These are phyloP conservation scores for Dioctria rufipes DNA, from an alignment of 2,888 invertebrate species.

Conservation along the genomic window DNA sequence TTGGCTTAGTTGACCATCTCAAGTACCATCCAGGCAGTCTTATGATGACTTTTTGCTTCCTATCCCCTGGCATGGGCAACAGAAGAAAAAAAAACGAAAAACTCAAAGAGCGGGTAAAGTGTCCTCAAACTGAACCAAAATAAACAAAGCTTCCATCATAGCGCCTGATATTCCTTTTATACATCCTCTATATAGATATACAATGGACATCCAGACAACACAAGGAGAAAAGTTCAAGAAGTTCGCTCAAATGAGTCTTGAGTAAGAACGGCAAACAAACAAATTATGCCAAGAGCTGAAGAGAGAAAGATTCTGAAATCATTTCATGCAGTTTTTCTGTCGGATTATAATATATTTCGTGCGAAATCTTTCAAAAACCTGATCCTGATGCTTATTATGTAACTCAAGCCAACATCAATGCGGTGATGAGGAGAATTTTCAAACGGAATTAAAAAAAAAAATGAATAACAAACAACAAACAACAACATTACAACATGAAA, in stretches of 20 bases:
- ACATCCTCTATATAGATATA: too few relatives aligned
- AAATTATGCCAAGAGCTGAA: neutral
- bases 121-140: slow-evolving; percentile 42
- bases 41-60: slow-evolving; percentile 26
- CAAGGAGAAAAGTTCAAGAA: slow-evolving; percentile 13
- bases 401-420: neutral
- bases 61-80: neutral
- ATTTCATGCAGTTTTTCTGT: neutral
- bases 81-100: neutral
- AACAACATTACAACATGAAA: neutral
- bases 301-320: neutral
- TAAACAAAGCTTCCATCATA: slow-evolving; percentile 29
- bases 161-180: neutral
- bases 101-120: slow-evolving; percentile 38
- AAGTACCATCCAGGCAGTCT: slow-evolving; percentile 30
- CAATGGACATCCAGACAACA: too few relatives aligned
- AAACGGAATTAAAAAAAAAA: neutral
- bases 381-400: neutral
- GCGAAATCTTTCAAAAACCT: neutral
- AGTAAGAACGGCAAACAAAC: neutral
- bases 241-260: neutral
- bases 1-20: slow-evolving; percentile 43
- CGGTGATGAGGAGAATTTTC: neutral
- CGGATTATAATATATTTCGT: neutral
- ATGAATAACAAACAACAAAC: neutral